Conservation (phyloP, 2,888 invertebrate species). For the Hemaris fuciformis region DNA sequence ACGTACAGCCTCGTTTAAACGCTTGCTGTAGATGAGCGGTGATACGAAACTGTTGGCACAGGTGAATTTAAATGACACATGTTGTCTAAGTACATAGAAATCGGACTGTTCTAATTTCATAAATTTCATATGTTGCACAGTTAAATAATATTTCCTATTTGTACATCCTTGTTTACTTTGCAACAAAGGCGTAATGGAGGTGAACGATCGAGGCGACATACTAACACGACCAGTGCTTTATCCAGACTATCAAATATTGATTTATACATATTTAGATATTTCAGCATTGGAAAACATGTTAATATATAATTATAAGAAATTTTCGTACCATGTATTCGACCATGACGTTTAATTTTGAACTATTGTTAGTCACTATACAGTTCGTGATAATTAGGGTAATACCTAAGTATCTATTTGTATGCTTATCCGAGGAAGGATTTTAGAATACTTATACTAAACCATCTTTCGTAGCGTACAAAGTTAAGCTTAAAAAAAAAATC, state of each 20-base stretch:
- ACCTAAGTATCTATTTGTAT: too few relatives aligned
- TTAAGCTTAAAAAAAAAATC: too few relatives aligned
- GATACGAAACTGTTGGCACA: constrained; percentile 25
- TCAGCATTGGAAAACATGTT: neutral
- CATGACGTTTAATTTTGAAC: neutral
- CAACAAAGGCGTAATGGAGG: constrained; percentile 22
- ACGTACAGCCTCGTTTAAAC: constrained; percentile 37
- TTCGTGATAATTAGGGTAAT: too few relatives aligned
- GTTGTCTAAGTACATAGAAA: constrained; percentile 30
- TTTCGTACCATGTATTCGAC: neutral
- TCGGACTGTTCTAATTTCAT: constrained; percentile 34
- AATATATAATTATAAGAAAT: neutral
- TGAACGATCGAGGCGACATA: constrained; percentile 15
- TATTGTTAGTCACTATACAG: too few relatives aligned
- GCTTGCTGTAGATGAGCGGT: constrained; percentile 27
- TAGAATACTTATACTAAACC: too few relatives aligned
- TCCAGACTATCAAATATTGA: constrained; percentile 13
- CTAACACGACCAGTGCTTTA: constrained; percentile 8
- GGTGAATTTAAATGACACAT: constrained; percentile 29
- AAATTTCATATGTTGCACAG: constrained; percentile 32
- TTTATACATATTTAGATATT: neutral
- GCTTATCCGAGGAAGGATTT: too few relatives aligned
- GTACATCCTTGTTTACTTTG: constrained; percentile 25
- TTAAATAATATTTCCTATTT: constrained; percentile 20
- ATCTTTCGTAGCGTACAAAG: too few relatives aligned